Conservation (phyloP, 2,888 invertebrate genomes). For the Ypsolopha sequella region DNA sequence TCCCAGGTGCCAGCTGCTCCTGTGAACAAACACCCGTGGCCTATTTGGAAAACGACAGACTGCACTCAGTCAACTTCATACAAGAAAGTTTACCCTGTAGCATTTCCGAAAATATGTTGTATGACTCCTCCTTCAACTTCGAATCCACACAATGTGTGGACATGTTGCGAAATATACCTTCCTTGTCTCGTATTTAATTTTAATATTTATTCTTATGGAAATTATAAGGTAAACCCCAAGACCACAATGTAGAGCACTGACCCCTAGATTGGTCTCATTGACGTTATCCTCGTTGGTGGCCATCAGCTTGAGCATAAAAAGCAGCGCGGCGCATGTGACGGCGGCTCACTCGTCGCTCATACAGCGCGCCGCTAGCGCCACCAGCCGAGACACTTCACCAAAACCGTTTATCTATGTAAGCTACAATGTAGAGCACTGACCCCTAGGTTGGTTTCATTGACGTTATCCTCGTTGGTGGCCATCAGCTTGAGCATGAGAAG, state of each 20-base stretch:
- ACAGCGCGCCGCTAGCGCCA: constrained; percentile 38
- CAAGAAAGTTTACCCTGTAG: too few species aligned
- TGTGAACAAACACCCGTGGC: too few species aligned
- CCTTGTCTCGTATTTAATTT: too few species aligned
- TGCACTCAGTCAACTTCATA: too few species aligned
- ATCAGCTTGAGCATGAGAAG: constrained; percentile 36
- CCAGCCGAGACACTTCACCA: constrained; percentile 31
- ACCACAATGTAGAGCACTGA: neutral
- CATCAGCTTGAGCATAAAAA: constrained; percentile 37
- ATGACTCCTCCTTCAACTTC: too few species aligned
- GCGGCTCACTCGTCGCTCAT: constrained; percentile 54
- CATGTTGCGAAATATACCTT: too few species aligned
- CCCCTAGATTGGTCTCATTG: constrained; percentile 9
- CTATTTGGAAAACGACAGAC: too few species aligned
- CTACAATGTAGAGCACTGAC: neutral
- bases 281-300: constrained; percentile 11
- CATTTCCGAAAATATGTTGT: too few species aligned
- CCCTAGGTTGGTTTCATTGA: constrained; percentile 10
- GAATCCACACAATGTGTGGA: too few species aligned
- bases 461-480: constrained; percentile 10
- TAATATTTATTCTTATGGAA: too few species aligned
- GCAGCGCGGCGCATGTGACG: constrained; percentile 45
- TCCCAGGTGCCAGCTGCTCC: too few species aligned
- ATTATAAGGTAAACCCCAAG: too few species aligned
- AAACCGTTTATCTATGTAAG: constrained; percentile 36